These are phyloP conservation scores for Vidua chalybeata DNA, from an alignment of 2,113 vertebrate species.

Conservation along the genomic window DNA sequence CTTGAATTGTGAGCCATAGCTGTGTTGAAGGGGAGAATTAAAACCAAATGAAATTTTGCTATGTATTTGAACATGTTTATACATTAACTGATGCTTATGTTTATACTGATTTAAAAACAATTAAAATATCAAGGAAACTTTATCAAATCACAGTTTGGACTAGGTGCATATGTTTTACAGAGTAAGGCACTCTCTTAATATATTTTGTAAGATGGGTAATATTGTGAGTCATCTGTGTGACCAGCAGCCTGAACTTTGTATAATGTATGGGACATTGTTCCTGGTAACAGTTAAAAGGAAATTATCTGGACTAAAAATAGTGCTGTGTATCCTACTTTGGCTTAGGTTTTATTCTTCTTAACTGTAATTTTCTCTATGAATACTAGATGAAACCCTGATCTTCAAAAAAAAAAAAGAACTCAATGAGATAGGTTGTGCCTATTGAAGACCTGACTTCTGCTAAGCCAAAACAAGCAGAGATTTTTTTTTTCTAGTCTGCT, in stretches of 20 bases:
- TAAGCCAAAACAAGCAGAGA: not conserved
- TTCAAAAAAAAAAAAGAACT: not conserved
- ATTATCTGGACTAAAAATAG: not conserved
- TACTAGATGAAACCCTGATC: constrained; percentile 45
- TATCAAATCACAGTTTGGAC: not conserved
- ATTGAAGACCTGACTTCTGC: not conserved
- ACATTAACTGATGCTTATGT: not conserved
- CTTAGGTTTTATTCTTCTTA: not conserved
- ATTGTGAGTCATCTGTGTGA: not conserved
- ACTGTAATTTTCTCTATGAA: constrained; percentile 31
- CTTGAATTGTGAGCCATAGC: not conserved
- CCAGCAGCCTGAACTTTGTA: not conserved
- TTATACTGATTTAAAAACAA: not conserved
- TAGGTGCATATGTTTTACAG: not conserved
- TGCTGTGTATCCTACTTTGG: not conserved
- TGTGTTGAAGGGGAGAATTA: not conserved
- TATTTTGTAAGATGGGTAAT: not conserved
- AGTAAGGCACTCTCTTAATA: not conserved
- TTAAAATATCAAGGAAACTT: not conserved
- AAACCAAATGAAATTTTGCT: not conserved
- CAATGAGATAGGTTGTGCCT: not conserved
- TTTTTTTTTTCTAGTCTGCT: not conserved
- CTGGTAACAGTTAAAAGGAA: not conserved
- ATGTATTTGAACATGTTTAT: not conserved
- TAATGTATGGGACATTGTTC: not conserved